Base-by-base conservation (phyloP, 2,888 invertebrate genomes). In the Piscicola geometra region DNA sequence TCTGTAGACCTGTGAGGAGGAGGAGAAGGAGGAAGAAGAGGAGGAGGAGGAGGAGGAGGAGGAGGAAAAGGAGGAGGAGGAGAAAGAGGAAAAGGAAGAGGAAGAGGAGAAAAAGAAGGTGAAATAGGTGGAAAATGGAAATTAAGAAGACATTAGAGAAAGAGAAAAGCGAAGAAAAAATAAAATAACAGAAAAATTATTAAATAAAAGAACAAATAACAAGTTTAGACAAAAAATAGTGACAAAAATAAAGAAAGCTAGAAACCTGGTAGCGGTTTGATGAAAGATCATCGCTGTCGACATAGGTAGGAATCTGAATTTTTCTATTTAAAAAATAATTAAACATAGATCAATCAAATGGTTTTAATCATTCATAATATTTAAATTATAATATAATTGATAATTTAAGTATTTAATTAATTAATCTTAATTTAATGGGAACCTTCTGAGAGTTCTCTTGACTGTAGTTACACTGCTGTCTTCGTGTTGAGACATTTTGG, bases 1-100 rank as follows among this genome's bases (percentile, higher is more conserved):
- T 32, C 76, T 70, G 76, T 76, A 76, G n/a, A 76, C 67, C 52
- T 76, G 60, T 18, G n/a, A 35, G n/a, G 32, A 67, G 21, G 60
- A 67, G 21, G 60, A 56, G 30, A 60, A 25, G 21, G 67, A 66
- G 30, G 47, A 64, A 15, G 47, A 60, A 25, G 64, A 71, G 73
- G 67, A 66, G 30, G 47, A 64, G n/a, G 47, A 60, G 21, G 64
- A 71, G 73, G 64, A 64, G 64, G 60, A 30, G 52, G 64, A 47
- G 64, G 73, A 73, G 60, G 64, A 64, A 28, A 66, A 73, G 60
- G 47, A 47, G 64, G 64, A 73, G 73, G 64, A 47, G 35, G 73
- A 60, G 73, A 28, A 47, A 32, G 73, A 60, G 73, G 33, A 32
- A 28, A 66, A 60, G 32, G 64, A 47, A 32, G 30, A 35, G 32